A percentile compares a stretch with the other conserved stretches of the same genome.
Conservation (phyloP, 2,797 vertebrate species). For the Synaphobranchus kaupii region DNA sequence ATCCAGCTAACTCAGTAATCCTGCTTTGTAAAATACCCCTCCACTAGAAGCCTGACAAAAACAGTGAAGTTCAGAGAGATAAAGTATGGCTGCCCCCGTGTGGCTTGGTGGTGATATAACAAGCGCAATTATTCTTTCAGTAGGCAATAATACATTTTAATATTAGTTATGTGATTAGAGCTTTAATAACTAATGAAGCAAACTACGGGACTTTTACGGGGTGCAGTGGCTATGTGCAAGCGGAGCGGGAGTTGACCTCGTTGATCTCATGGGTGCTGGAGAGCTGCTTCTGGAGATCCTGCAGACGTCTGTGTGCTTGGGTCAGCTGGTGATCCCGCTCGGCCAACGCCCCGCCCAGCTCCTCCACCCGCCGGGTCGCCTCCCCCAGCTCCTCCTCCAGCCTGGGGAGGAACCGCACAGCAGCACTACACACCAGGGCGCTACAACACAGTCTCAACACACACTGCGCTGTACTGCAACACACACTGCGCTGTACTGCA, state of each 20-base stretch:
- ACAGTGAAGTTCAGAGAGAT: background rate
- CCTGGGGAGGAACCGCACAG: constrained; percentile 48
- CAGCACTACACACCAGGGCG: background rate
- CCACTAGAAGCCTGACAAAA: background rate
- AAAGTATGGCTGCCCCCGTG: background rate
- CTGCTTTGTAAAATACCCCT: too few species aligned
- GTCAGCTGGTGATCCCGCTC: constrained; percentile 61
- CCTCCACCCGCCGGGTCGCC: constrained; percentile 54
- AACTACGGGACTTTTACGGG: background rate
- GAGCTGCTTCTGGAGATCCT: constrained; percentile 65
- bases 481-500: background rate
- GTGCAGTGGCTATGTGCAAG: background rate
- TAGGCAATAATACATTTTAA: too few species aligned
- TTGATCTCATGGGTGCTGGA: constrained; percentile 63
- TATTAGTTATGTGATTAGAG: too few species aligned
- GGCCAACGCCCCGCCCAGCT: constrained; percentile 57
- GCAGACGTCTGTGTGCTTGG: constrained; percentile 64
- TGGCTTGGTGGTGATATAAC: background rate
- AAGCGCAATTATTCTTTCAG: too few species aligned
- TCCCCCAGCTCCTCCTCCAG: constrained; percentile 57
- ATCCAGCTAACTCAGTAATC: too few species aligned
- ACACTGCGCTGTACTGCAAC: background rate
- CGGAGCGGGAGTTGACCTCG: constrained; percentile 57
- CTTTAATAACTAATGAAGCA: too few species aligned
- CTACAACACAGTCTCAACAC: background rate